Conservation (phyloP, 2,797 vertebrate species). For the Artibeus lituratus region DNA sequence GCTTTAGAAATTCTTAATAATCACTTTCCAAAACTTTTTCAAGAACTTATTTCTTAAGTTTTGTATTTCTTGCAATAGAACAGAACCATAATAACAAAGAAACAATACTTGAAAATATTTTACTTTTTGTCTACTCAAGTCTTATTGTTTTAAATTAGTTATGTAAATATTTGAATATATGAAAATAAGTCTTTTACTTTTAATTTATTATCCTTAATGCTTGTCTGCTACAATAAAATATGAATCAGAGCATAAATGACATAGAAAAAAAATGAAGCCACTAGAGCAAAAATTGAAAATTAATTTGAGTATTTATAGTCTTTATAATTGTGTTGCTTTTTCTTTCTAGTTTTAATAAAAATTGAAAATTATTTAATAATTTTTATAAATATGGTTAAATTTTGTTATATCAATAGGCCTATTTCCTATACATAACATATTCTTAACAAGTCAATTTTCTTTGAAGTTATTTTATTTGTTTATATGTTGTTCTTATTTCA, state of each 20-base stretch:
- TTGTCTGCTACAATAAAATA: slow-evolving; percentile 32
- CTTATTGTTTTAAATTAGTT: slow-evolving; percentile 51
- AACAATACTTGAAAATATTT: slow-evolving; percentile 49
- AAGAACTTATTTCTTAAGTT: slow-evolving; percentile 58
- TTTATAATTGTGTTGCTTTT: neutral
- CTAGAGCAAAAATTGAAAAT: slow-evolving; percentile 16
- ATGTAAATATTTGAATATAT: slow-evolving; percentile 23
- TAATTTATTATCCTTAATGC: neutral
- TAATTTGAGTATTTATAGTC: neutral
- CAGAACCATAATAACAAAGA: slow-evolving; percentile 47
- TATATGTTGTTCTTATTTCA: slow-evolving; percentile 24
- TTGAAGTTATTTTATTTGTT: slow-evolving; percentile 29
- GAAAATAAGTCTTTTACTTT: slow-evolving; percentile 22
- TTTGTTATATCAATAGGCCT: neutral
- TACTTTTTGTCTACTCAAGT: neutral
- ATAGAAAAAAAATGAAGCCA: slow-evolving; percentile 43
- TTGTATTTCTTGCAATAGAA: slow-evolving; percentile 57
- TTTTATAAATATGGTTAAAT: slow-evolving; percentile 26
- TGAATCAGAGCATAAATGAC: neutral
- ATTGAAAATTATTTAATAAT: slow-evolving; percentile 14
- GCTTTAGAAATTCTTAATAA: neutral
- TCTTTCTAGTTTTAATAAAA: slow-evolving; percentile 36
- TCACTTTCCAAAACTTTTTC: slow-evolving; percentile 60
- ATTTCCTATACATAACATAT: neutral
- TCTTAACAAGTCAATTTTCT: slow-evolving; percentile 9